phyloP scores from a whole-genome alignment of 2,888 invertebrate genomes.

The Pteria penguin region DNA sequence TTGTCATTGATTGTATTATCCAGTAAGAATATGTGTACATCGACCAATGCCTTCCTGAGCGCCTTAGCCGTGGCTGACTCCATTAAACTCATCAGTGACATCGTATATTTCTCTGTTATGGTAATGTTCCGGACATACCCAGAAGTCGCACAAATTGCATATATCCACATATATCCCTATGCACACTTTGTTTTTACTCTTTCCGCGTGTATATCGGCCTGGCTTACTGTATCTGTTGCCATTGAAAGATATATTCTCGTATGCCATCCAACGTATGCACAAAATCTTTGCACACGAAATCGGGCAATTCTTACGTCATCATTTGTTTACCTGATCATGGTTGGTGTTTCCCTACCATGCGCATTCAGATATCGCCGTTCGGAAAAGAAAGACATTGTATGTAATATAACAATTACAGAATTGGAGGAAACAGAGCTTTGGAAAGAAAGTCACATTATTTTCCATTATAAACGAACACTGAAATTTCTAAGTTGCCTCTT shows the following conservation, averaged over 20 bases:
- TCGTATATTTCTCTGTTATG: conserved; percentile 73
- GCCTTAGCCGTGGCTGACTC: conserved; percentile 74
- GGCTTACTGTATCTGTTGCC: conserved; percentile 77
- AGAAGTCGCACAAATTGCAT: conserved; percentile 55
- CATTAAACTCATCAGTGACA: conserved; percentile 74
- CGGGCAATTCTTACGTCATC: conserved; percentile 62
- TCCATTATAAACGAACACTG: conserved; percentile 60
- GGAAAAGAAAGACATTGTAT: conserved; percentile 31
- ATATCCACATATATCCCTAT: conserved; percentile 71
- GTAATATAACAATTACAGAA: conserved; percentile 45
- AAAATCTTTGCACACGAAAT: conserved; percentile 62
- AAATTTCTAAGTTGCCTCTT: conserved; percentile 70
- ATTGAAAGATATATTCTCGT: conserved; percentile 75
- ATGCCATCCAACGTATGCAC: conserved; percentile 70
- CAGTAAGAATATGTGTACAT: conserved; percentile 69
- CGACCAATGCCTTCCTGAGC: conserved; percentile 74
- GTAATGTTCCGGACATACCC: conserved; percentile 59
- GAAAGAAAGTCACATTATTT: conserved; percentile 54
- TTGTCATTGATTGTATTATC: conserved; percentile 70
- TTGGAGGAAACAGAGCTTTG: conserved; percentile 60
- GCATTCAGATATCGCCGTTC: conserved; percentile 63
- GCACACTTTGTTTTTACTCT: conserved; percentile 76
- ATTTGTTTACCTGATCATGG: conserved; percentile 59
- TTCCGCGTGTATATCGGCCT: conserved; percentile 72
- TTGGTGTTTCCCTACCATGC: conserved; percentile 64